Base-by-base conservation (phyloP, 2,113 vertebrate genomes). In the Perca fluviatilis region DNA sequence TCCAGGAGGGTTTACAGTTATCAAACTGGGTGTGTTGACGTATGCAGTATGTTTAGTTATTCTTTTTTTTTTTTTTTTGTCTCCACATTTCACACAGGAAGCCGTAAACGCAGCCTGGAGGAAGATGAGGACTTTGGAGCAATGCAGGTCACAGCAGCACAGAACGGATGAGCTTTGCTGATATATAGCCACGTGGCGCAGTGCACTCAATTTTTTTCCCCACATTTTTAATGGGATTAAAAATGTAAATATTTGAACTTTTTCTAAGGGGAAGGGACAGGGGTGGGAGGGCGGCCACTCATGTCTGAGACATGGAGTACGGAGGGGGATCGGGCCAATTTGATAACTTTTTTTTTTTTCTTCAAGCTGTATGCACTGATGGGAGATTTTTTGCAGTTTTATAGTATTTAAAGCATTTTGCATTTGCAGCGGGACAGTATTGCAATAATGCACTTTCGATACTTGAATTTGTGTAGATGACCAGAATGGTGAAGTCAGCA, bases 391-490 rank as follows among this genome's bases (percentile, higher is more conserved):
- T 97, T 96, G 97, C 96, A 97, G 95, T 99, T 98, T 98, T 98
- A 97, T 96, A 97, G 95, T 97, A 97, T 97, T 97, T 97, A 96
- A 97, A 97, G 95, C 96, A 96, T 97, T 98, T 98, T 97, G 97
- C 97, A 98, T 96, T 98, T 97, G 96, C 96, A 97, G 97, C 97
- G 96, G 98, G 97, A 98, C 98, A 97, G 97, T 98, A 99, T 96
- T 99, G 98, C 97, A 99, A 99, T 98, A 97, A 99, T 97, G 97
- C 97, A 97, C 97, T 98, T 99, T 98, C 97, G 92, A 99, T 99
- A 98, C 98, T 98, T 99, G 97, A 98, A 98, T 93, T 93, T 86
- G 88, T 93, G 95, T 96, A 96, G 95, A 97, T 95, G 94, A 96
- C 95, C 95, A 94, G 95, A 88, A 56, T 92, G 88, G 88, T 85